Base-by-base conservation (phyloP, 2,113 vertebrate species). In the Pseudopodoces humilis region DNA sequence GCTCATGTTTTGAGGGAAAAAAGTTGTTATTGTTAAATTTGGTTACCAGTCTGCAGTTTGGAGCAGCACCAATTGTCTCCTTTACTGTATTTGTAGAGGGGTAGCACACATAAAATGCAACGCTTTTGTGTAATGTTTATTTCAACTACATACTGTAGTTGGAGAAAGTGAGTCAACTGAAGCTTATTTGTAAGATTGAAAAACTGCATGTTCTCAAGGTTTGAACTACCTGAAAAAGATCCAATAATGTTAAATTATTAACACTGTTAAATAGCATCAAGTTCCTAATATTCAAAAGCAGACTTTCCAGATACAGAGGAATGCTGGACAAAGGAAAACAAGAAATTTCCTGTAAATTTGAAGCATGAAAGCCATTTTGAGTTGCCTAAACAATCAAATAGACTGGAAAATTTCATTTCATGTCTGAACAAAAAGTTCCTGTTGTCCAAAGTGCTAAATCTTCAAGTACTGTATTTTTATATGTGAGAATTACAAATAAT, bases 361-460 rank as follows among this genome's bases (percentile, higher is more conserved):
- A 70, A 71, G 37, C 49, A 75, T 62, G 72, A 92, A 91, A 94
- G 31, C 21, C 82, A 80, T 93, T 93, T 76, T 85, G 49, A 27
- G 10, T 79, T 91, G 25, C 49, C 65, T 93, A 79, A 91, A 96
- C 46, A 80, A 95, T 65, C 37, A 72, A 94, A 90, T 56, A 91
- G 83, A 58, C 87, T 91, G 94, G 87, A 93, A 93, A 91, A 71
- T 60, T 87, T 94, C 14, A 87, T 85, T 87, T 95, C 4, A 41
- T 68, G 58, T 90, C 81, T 82, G 63, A 91, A 78, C 25, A 88
- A 91, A 91, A 89, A 37, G 39, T 85, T 89, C 49, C 74, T 49
- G 41, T 76, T 15, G 33, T 85, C 41, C 28, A 69, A 72, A 76
- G 46, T 49, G 28, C 55, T 94, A 94, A 92, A 89, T 71, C 60